Percentiles rank a stretch among this genome's conserved stretches.
Evolutionary conservation across 2,113 vertebrate species (phyloP).

Genomic region (Jacana jacana): DNA sequence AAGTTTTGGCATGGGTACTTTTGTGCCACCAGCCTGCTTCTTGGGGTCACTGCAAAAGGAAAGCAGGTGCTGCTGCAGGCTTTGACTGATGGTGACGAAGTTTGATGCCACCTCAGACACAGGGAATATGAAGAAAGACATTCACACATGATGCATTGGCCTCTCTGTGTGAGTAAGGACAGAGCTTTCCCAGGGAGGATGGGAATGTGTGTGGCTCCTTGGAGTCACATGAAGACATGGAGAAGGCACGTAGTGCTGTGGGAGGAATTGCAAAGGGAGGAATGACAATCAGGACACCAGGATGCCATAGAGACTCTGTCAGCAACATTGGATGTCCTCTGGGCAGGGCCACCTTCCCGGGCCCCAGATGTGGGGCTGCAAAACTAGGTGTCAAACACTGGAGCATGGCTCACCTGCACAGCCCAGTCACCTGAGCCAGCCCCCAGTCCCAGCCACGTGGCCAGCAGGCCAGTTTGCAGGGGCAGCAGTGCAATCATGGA

Average conservation of each 20-base stretch:
- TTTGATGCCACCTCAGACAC: not conserved
- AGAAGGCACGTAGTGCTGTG: not conserved
- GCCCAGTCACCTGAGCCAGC: not conserved
- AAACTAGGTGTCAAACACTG: not conserved
- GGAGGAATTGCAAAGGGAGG: not conserved
- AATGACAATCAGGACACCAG: rapidly evolving
- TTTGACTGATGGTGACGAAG: not conserved
- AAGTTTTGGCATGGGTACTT: not conserved
- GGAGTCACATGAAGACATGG: not conserved
- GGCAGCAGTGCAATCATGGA: rapidly evolving
- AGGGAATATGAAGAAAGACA: not conserved
- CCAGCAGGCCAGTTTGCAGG: not conserved
- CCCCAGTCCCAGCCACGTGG: rapidly evolving
- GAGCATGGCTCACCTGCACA: rapidly evolving
- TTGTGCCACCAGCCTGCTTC: not conserved
- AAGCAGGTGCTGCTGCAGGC: not conserved
- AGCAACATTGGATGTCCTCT: not conserved
- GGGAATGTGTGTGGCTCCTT: not conserved
- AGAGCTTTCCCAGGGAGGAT: not conserved
- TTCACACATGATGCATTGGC: not conserved
- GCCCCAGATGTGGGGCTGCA: not conserved
- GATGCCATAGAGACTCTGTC: not conserved
- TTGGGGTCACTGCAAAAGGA: not conserved
- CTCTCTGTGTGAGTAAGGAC: not conserved
- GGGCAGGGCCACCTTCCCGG: not conserved